Evolutionary conservation across 1,140 invertebrate species (phyloP).

Genomic region (Drosophila malerkotliana): DNA sequence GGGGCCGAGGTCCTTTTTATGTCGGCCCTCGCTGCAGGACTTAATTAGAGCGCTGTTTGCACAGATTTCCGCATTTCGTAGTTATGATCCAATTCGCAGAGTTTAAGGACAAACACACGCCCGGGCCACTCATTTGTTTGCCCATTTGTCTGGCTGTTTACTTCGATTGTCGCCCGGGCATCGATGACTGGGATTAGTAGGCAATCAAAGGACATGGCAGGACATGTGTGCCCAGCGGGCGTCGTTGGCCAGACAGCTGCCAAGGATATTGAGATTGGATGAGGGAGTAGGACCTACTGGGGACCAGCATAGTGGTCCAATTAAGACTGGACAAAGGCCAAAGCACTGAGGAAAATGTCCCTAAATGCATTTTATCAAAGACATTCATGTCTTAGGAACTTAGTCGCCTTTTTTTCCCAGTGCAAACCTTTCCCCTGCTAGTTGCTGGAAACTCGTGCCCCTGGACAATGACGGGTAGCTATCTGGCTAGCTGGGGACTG

Average conservation of each 20-base stretch:
- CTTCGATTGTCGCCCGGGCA: conserved; percentile 67
- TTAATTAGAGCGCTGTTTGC: conserved; percentile 78
- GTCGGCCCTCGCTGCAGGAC: conserved; percentile 62
- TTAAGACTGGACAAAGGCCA: conserved; percentile 51
- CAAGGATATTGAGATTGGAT: conserved; percentile 26
- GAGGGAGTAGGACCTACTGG: conserved; percentile 37
- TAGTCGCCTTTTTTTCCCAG: not conserved
- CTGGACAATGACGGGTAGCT: conserved; percentile 68
- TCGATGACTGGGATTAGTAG: conserved; percentile 69
- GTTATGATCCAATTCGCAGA: conserved; percentile 77
- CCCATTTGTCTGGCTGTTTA: conserved; percentile 73
- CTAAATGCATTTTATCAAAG: not conserved
- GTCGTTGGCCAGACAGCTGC: conserved; percentile 51
- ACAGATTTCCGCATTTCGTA: conserved; percentile 70
- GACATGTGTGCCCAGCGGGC: conserved; percentile 73
- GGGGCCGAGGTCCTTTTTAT: conserved; percentile 45
- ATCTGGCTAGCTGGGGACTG: conserved; percentile 32
- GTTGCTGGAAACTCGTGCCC: conserved; percentile 46
- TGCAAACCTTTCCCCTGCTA: not conserved
- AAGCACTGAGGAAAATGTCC: conserved; percentile 3
- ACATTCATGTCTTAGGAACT: not conserved
- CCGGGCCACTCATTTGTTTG: conserved; percentile 67
- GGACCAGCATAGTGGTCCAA: conserved; percentile 46
- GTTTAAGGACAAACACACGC: conserved; percentile 74
- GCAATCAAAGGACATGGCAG: conserved; percentile 47